Evolutionary conservation across 2,113 vertebrate species (phyloP).

Genomic region (Shinisaurus crocodilurus): DNA sequence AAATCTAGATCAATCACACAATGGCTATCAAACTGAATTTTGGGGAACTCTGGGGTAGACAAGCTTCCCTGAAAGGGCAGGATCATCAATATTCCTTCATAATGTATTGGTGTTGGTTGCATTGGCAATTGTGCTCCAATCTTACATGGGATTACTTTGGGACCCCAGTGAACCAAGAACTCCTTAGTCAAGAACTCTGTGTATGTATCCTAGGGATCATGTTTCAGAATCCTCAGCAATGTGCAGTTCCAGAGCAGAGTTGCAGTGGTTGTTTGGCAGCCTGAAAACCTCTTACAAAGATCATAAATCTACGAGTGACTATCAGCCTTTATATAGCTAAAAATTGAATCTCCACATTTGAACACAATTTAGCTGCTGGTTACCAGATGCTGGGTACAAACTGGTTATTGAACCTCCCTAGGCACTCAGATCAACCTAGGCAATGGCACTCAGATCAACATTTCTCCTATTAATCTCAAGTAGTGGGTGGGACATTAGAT

Average conservation of each 20-base stretch:
- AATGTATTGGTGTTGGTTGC: not conserved
- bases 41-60: not conserved
- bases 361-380: not conserved
- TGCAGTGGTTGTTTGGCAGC: not conserved
- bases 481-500: not conserved
- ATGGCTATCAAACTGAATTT: not conserved
- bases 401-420: not conserved
- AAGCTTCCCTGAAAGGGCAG: not conserved
- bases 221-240: not conserved
- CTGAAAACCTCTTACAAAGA: not conserved
- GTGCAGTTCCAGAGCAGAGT: not conserved
- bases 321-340: not conserved
- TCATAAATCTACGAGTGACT: not conserved
- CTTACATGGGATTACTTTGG: not conserved
- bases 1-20: not conserved
- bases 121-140: not conserved
- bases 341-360: not conserved
- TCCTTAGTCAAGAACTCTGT: not conserved
- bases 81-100: not conserved
- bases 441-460: no score
- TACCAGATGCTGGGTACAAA: not conserved
- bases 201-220: not conserved
- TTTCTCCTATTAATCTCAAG: no score
- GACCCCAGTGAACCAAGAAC: not conserved
- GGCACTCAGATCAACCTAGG: not conserved